These are phyloP conservation scores for Caenorhabditis sulstoni DNA, from an alignment of 2,888 invertebrate species.

Conservation along the genomic window DNA sequence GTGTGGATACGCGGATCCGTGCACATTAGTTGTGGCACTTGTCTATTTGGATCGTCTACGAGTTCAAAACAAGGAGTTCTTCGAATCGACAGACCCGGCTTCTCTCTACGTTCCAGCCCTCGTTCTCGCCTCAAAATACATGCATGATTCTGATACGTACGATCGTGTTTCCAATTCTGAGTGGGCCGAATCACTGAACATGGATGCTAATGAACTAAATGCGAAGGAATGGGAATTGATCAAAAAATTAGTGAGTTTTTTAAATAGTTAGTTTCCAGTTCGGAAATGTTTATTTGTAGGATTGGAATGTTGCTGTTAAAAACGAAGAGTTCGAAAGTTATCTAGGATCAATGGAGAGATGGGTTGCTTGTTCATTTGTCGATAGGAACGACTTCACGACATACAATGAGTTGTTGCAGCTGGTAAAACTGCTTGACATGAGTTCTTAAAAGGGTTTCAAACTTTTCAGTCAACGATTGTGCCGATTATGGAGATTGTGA, in stretches of 20 bases:
- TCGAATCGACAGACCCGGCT: conserved; percentile 88
- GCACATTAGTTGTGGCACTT: conserved; percentile 92
- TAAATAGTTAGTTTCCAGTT: not conserved
- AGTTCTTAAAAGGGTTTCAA: no score
- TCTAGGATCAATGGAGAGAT: conserved; percentile 69
- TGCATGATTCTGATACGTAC: conserved; percentile 93
- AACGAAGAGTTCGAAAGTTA: conserved; percentile 69
- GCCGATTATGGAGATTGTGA: conserved; percentile 48
- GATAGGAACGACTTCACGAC: conserved; percentile 68
- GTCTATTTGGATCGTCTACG: conserved; percentile 93
- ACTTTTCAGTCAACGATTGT: conserved; percentile 46
- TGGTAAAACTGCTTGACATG: conserved; percentile 35
- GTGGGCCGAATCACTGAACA: conserved; percentile 91
- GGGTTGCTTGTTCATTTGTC: conserved; percentile 68
- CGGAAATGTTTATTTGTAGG: conserved; percentile 38
- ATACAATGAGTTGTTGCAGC: conserved; percentile 71
- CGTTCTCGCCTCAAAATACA: conserved; percentile 96
- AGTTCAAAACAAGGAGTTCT: conserved; percentile 85
- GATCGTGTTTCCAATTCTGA: conserved; percentile 87
- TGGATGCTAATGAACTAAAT: conserved; percentile 87
- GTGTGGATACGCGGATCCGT: conserved; percentile 90
- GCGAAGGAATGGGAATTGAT: conserved; percentile 85
- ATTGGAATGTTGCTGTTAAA: conserved; percentile 73
- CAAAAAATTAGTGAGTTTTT: conserved; percentile 84
- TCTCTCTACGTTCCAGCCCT: conserved; percentile 95